Percentiles rank a stretch among this genome's conserved stretches.
Evolutionary conservation across 2,113 vertebrate genomes (phyloP).

Genomic region (Chlamydotis undulata): DNA sequence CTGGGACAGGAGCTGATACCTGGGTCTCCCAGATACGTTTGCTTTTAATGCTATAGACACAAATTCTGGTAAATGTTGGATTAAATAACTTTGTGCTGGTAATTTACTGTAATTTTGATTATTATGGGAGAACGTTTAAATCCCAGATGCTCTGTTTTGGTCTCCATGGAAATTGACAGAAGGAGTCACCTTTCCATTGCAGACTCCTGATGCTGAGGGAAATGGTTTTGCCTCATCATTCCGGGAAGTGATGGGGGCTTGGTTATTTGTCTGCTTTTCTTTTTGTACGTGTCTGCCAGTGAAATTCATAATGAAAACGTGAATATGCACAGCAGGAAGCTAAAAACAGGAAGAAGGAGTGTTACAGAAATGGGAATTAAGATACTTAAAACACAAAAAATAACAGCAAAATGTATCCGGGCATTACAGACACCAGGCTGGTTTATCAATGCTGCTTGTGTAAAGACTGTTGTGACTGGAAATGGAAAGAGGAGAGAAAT

Average conservation of each 20-base stretch:
- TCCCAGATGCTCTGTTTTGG: neutral
- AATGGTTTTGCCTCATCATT: neutral
- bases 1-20: neutral
- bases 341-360: neutral
- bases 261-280: neutral
- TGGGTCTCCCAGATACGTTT: neutral
- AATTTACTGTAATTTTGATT: neutral
- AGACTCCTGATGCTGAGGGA: neutral
- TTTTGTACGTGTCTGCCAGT: neutral
- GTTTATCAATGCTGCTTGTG: neutral
- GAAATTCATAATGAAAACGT: neutral
- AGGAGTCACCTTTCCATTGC: neutral
- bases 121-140: neutral
- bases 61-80: neutral
- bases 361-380: neutral
- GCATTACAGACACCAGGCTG: neutral
- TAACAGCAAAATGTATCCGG: neutral
- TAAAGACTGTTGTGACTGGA: neutral
- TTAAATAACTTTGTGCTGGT: neutral
- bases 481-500: neutral
- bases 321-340: neutral
- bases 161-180: conserved; percentile 14
- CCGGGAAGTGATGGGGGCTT: neutral
- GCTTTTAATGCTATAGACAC: neutral
- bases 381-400: conserved; percentile 2